These are phyloP conservation scores for Diadegma fenestrale DNA, from an alignment of 2,888 invertebrate genomes.

Conservation along the genomic window DNA sequence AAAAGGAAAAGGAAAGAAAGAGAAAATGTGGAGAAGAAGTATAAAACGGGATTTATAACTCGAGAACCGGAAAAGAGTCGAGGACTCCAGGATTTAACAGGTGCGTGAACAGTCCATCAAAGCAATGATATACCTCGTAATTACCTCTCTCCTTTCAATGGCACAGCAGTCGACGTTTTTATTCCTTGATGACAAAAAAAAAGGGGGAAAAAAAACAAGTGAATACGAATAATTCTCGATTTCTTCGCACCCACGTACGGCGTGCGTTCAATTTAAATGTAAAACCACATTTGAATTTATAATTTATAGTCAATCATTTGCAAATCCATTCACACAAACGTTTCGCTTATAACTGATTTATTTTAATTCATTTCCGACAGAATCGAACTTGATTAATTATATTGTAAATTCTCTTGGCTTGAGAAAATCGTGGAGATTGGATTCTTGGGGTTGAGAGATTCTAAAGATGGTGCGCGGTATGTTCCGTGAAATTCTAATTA, in stretches of 20 bases:
- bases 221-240: constrained; percentile 13
- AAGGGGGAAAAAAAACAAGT: background rate
- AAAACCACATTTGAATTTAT: constrained; percentile 35
- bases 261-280: constrained; percentile 27
- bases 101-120: constrained; percentile 67
- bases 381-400: constrained; percentile 38
- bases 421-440: constrained; percentile 1
- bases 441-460: constrained; percentile 17
- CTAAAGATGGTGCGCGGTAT: constrained; percentile 1
- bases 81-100: constrained; percentile 68
- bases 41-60: constrained; percentile 68
- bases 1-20: constrained; percentile 5
- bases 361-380: background rate
- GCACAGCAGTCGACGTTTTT: constrained; percentile 59
- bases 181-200: background rate
- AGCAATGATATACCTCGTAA: constrained; percentile 59
- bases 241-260: constrained; percentile 25
- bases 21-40: constrained; percentile 50
- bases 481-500: constrained; percentile 47
- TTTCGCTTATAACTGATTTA: background rate
- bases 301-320: constrained; percentile 36
- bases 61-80: constrained; percentile 67
- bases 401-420: constrained; percentile 36
- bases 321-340: constrained; percentile 16
- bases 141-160: constrained; percentile 38